Conservation (phyloP, 2,888 invertebrate species). For the Sesia bembeciformis region DNA sequence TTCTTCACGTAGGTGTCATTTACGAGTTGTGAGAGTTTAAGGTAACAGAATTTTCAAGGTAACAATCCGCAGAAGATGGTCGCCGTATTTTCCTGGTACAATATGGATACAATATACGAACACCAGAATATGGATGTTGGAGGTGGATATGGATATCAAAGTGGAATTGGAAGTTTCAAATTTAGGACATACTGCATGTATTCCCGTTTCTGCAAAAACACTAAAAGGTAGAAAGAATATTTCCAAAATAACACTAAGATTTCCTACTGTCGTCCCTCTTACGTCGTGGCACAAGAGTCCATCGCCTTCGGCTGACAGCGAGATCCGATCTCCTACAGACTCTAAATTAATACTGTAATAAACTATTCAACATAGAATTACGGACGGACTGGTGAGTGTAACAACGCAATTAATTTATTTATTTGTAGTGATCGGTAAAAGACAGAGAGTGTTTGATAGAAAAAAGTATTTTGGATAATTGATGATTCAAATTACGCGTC, state of each 20-base stretch:
- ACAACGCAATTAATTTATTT: constrained; percentile 11
- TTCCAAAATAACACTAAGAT: not conserved
- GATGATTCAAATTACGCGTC: too few species aligned
- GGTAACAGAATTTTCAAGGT: too few species aligned
- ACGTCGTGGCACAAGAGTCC: not conserved
- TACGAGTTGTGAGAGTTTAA: too few species aligned
- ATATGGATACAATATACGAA: too few species aligned
- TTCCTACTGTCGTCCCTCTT: not conserved
- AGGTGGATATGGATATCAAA: too few species aligned
- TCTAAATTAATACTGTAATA: constrained; percentile 45
- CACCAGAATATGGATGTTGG: too few species aligned
- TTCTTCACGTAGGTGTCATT: too few species aligned
- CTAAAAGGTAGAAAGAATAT: not conserved
- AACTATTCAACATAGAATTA: constrained; percentile 30
- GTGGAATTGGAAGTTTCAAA: not conserved
- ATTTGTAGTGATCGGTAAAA: constrained; percentile 3
- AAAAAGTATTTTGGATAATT: too few species aligned
- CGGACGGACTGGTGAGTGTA: constrained; percentile 11
- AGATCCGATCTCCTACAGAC: constrained; percentile 43
- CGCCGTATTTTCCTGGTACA: too few species aligned
- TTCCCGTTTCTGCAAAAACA: not conserved
- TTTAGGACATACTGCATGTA: not conserved
- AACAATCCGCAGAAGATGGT: too few species aligned
- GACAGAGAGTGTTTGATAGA: constrained; percentile 2
- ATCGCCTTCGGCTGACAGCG: constrained; percentile 30